Evolutionary conservation across 1,140 invertebrate genomes (phyloP).

Genomic region (Diabrotica virgifera): DNA sequence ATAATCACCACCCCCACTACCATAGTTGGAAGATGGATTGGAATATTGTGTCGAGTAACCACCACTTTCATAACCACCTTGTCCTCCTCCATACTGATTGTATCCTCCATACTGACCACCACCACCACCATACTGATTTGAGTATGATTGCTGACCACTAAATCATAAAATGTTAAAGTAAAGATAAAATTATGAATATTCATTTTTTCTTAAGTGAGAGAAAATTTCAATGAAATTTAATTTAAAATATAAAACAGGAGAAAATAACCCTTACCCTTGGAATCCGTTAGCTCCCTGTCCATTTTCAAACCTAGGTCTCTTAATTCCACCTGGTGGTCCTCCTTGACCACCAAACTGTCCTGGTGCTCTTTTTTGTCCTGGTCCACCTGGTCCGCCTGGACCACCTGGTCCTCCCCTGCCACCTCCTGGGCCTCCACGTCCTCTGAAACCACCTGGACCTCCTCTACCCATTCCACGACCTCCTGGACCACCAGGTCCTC

Average conservation of each 20-base stretch:
- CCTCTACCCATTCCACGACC: slow-evolving; percentile 25
- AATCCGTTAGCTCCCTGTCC: slow-evolving; percentile 30
- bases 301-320: slow-evolving; percentile 35
- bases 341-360: slow-evolving; percentile 22
- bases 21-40: not conserved
- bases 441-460: slow-evolving; percentile 16
- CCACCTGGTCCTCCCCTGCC: slow-evolving; percentile 21
- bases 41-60: slow-evolving; percentile 15
- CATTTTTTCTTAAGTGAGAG: no score
- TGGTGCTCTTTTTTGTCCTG: slow-evolving; percentile 22
- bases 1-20: slow-evolving; percentile 19
- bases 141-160: slow-evolving; percentile 15
- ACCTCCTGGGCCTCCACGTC: slow-evolving; percentile 17
- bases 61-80: slow-evolving; percentile 18
- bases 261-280: slow-evolving; percentile 21
- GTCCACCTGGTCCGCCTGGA: slow-evolving; percentile 18
- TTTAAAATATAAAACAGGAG: not conserved
- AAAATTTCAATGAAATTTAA: not conserved
- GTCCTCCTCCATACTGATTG: slow-evolving; percentile 21
- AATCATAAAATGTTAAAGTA: not conserved
- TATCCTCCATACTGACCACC: slow-evolving; percentile 18
- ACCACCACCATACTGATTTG: slow-evolving; percentile 15
- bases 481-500: slow-evolving; percentile 21
- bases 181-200: not conserved
- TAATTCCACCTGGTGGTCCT: slow-evolving; percentile 23